Evolutionary conservation across 2,888 invertebrate genomes (phyloP), one percentile per base, ranked within the genome.

Genomic region (Lingula anatina): DNA sequence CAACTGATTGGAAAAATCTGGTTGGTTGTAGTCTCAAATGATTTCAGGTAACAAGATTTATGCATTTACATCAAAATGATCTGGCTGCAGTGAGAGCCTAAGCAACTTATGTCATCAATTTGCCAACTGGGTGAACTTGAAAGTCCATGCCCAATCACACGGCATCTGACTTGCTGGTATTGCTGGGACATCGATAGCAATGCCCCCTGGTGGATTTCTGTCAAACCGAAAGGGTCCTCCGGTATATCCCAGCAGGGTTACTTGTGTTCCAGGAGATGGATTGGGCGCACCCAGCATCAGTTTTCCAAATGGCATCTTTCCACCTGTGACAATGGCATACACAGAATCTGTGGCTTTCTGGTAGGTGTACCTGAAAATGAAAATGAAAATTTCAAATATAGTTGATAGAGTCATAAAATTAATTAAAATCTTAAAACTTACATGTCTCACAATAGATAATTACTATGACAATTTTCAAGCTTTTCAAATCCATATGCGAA

Each of bases 241-340:
- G 1, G 15, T 12, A 48, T 64, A 77, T 4, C 84, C 85, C 27
- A 85, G 68, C 55, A 86, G 57, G 4, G 60, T 60, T 25, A 84
- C 76, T 39, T 62, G 63, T 1, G 74, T 70, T 2, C 60, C 52
- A 1, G 61, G 49, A 23, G 74, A 50, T 5, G 61, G 47, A 4
- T 68, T 68, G 2, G 79, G 65, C 1, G 81, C 73, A 54, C 79
- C 80, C 7, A 86, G 73, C 21, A 73, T 58, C 9, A 88, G 72
- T 20, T 78, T 66, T 51, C 81, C 81, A 39, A 81, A 74, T 0
- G 90, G 89, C 87, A 90, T 90, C 2, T 81, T 71, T 31, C 90
- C 76, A n/a, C n/a, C n/a, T n/a, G n/a, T n/a, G 20, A 85, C 75
- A 42, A 84, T 83, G 0, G 86, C 89, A 72, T 86, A 91, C 15